Evolutionary conservation across 1,140 invertebrate species (phyloP), one percentile per base, ranked within the genome.

Genomic region (Vollenhovia emeryi): DNA sequence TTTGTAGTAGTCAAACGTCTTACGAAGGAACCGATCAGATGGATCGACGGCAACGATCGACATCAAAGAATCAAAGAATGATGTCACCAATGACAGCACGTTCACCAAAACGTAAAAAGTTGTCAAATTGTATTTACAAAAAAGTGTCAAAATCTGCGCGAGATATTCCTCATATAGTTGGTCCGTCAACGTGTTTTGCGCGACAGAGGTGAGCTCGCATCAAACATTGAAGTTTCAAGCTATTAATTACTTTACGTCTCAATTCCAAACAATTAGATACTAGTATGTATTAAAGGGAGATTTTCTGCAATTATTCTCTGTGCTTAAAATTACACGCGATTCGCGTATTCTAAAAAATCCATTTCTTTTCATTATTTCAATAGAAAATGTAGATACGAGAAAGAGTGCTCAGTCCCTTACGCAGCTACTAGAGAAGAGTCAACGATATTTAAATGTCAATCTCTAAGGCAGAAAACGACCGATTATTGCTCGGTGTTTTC

Each of bases 151-250:
- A 76, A 48, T 27, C 2, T 6, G 11, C 11, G 6, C 43, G 24
- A 13, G 36, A 86, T 2, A 21, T 40, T 0, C 11, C 40, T 62
- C 3, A 15, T 21, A 9, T 15, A 36, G 36, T 50, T 11, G n/a
- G 3, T 11, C 27, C 66, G 21, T 40, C 18, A 36, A 55, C 11
- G 80, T 33, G 7, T 11, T 82, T 45, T 18, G 62, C 27, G 1
- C 40, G 24, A 73, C 55, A n/a, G 13, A 71, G 83, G 87, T 88
- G 36, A 82, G 40, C 11, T 57, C 18, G 7, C 9, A 33, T 87
- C 50, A 59, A 83, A 45, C 3, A 2, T 64, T 40, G 11, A 60
- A 50, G 7, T 50, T 69, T 69, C 24, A 27, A 68, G 7, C 15
- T 68, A 68, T 48, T 68, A 64, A 64, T 43, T 69, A 30, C 8